Percentiles rank a stretch among this genome's conserved stretches.
These are phyloP conservation scores for Stenodema calcarata DNA, from an alignment of 2,888 invertebrate species.

Conservation along the genomic window DNA sequence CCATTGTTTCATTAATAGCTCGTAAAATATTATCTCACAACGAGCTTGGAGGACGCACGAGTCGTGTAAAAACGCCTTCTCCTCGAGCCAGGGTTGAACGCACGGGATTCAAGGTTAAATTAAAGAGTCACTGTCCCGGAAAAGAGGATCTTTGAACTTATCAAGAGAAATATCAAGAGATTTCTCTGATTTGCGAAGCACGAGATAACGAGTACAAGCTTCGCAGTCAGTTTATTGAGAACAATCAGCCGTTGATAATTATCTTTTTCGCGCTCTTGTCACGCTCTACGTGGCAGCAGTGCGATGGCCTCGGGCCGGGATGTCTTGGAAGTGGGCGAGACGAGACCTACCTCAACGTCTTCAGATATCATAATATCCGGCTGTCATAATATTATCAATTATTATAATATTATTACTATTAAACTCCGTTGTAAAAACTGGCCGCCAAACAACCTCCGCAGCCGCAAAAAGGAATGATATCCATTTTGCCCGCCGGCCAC, in stretches of 20 bases:
- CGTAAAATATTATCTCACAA: no score
- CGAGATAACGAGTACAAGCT: neutral
- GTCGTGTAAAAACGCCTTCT: no score
- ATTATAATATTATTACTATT: no score
- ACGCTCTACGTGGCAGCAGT: neutral
- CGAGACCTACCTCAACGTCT: neutral
- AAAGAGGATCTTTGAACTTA: neutral
- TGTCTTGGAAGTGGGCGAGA: neutral
- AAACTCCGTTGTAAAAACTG: no score
- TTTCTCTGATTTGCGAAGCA: neutral
- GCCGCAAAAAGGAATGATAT: no score
- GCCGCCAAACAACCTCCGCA: no score
- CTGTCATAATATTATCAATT: no score
- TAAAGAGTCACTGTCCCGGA: neutral
- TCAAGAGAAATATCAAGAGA: neutral
- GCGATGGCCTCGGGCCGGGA: neutral
- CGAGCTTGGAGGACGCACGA: no score
- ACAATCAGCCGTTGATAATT: neutral
- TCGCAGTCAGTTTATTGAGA: neutral
- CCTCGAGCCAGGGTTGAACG: neutral
- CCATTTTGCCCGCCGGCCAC: no score
- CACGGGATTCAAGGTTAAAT: neutral
- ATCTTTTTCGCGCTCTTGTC: neutral
- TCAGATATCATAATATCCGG: no score
- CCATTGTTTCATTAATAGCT: no score